Evolutionary conservation across 2,797 vertebrate genomes (phyloP), one percentile per base, ranked within the genome.

Genomic region (Natrix natrix): DNA sequence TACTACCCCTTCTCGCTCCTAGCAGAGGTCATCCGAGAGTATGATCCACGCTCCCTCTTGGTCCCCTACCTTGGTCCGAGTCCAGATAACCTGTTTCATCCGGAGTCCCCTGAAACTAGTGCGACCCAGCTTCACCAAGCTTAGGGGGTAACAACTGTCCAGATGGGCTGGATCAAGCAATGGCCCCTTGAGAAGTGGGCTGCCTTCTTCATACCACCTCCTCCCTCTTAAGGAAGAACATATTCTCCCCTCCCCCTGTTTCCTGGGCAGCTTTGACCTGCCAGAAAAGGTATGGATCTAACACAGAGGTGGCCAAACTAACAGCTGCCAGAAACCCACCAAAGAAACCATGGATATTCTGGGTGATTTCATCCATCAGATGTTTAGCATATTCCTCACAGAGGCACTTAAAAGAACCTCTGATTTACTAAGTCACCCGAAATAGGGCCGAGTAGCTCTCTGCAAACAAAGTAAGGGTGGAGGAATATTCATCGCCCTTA

Each of bases 11-110:
- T 83, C 74, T 11, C 0, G 4, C 37, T 48, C 4, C 20, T 11
- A 11, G 20, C 10, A 24, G 74, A 24, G 74, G 20, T 43, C 4
- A 24, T 48, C 37, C 10, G 0, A 48, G 74, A 22, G 20, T 48
- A 1, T 10, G 8, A 48, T 83, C 37, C 11, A 48, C 0, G 1
- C 37, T 3, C 1, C 1, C 1, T 22, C 74, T 48, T 0, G 3
- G 20, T 43, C 37, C 20, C 37, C 0, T 48, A 22, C 20, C 37
- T 48, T 24, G 20, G 37, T 24, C 10, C 12, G 37, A 48, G 22
- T 48, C 74, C 37, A 43, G 74, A 48, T 83, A 43, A 43, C 22
- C 17, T 0, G 7, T 20, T 78, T 78, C 69, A 48, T 83, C 74
- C 20, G 24, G 32, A 74, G 8, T 11, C 8, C 37, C 8, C 32